Conservation (phyloP, 2,113 vertebrate genomes). For the Podilymbus podiceps region DNA sequence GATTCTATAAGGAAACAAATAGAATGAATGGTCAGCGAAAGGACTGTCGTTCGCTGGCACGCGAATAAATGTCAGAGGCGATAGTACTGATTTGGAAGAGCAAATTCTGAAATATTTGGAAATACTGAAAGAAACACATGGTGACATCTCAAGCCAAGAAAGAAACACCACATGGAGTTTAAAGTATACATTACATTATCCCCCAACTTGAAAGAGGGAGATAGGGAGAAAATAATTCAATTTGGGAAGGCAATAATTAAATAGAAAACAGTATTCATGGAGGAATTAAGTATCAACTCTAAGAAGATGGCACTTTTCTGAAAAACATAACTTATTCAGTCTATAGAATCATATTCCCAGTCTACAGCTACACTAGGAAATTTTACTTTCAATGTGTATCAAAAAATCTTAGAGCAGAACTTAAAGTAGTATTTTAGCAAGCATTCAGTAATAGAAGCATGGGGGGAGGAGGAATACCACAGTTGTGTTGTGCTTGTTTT, state of each 20-base stretch:
- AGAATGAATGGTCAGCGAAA: not conserved
- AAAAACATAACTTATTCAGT: not conserved
- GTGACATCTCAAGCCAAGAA: not conserved
- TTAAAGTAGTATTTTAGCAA: not conserved
- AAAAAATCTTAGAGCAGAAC: not conserved
- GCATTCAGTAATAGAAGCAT: accelerated
- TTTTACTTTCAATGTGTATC: not conserved
- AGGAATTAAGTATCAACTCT: not conserved
- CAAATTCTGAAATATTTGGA: not conserved
- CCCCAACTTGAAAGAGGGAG: not conserved
- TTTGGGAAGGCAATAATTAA: not conserved
- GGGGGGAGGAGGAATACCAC: not conserved
- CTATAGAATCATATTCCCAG: not conserved
- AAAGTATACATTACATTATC: not conserved
- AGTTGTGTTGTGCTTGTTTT: not conserved
- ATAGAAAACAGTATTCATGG: not conserved
- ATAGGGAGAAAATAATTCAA: not conserved
- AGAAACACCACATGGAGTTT: not conserved
- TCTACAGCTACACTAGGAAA: not conserved
- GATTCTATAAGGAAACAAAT: not conserved
- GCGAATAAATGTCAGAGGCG: not conserved
- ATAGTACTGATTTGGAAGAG: not conserved
- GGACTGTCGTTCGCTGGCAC: not conserved
- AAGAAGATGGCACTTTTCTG: not conserved
- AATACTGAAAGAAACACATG: not conserved